A percentile compares a stretch with the other conserved stretches of the same genome.
Evolutionary conservation across 2,888 invertebrate species (phyloP).

Genomic region (Chrysopilus asiliformis): DNA sequence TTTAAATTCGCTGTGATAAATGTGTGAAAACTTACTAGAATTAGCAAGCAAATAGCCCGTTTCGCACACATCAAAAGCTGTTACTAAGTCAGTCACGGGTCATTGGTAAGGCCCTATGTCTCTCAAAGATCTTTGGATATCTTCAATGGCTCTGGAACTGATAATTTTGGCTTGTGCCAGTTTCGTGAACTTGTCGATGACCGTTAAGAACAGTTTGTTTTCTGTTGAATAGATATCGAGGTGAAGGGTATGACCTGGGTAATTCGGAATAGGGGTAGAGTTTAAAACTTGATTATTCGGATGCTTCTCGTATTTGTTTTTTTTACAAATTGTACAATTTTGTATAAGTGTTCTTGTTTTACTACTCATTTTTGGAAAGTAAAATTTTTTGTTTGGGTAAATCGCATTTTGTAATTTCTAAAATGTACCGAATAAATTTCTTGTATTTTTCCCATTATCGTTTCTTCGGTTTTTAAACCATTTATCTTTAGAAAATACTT

Average conservation of each 20-base stretch:
- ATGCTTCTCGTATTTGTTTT: not conserved
- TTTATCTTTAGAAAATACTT: slow-evolving; percentile 7
- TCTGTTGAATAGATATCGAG: not conserved
- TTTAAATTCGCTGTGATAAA: too few species aligned
- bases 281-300: not conserved
- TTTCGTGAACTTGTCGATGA: not conserved
- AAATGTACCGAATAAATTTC: slow-evolving; percentile 7
- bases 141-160: not conserved
- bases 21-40: too few species aligned
- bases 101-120: too few species aligned
- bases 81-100: too few species aligned
- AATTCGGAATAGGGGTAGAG: not conserved
- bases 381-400: too few species aligned
- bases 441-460: slow-evolving; percentile 9
- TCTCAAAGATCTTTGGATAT: too few species aligned
- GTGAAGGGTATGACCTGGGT: not conserved
- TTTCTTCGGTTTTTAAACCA: slow-evolving; percentile 8
- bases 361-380: too few species aligned
- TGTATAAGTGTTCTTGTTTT: not conserved
- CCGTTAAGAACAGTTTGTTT: not conserved
- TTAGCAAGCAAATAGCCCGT: too few species aligned
- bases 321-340: not conserved
- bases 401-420: too few species aligned
- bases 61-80: too few species aligned
- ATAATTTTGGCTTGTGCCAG: not conserved